phyloP scores from a whole-genome alignment of 2,888 invertebrate genomes.

The Sarcophaga caerulescens region DNA sequence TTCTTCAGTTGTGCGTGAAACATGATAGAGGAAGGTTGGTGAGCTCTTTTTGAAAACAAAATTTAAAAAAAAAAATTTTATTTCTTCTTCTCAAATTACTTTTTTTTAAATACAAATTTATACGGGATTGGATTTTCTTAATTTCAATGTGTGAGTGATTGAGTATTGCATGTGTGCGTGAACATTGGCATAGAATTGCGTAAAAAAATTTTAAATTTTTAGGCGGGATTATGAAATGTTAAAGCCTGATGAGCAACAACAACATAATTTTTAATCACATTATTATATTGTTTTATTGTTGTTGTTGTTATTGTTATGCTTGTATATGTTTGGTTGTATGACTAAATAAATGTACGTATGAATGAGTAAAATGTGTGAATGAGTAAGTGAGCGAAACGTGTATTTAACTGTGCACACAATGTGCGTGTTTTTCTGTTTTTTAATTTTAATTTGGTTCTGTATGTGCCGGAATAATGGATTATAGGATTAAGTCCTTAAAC shows the following conservation, averaged over 20 bases:
- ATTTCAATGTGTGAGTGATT: slow-evolving; percentile 45
- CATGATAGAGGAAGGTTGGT: slow-evolving; percentile 78
- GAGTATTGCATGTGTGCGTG: slow-evolving; percentile 2
- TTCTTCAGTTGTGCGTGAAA: slow-evolving; percentile 68
- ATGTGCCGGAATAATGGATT: slow-evolving; percentile 64
- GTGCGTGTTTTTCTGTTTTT: slow-evolving; percentile 21
- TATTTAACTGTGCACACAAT: slow-evolving; percentile 2
- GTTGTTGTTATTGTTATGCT: background rate
- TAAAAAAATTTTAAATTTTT: slow-evolving; percentile 49
- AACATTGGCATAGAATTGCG: slow-evolving; percentile 64
- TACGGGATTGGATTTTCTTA: slow-evolving; percentile 18
- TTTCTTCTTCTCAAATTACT: slow-evolving; percentile 7
- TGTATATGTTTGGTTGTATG: slow-evolving; percentile 48
- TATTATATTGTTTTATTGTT: slow-evolving; percentile 16
- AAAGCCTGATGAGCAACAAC: background rate
- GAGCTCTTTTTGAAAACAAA: slow-evolving; percentile 65
- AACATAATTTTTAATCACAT: slow-evolving; percentile 59
- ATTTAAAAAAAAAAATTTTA: slow-evolving; percentile 36
- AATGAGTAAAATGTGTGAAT: slow-evolving; percentile 41
- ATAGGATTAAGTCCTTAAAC: slow-evolving; percentile 60
- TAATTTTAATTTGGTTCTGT: slow-evolving; percentile 14
- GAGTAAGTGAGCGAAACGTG: background rate
- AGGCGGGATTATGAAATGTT: slow-evolving; percentile 64
- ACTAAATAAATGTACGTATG: slow-evolving; percentile 32
- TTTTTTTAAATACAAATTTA: no score